Evolutionary conservation across 2,113 vertebrate species (phyloP), one percentile per base, ranked within the genome.

Genomic region (Hyperopisus bebe): DNA sequence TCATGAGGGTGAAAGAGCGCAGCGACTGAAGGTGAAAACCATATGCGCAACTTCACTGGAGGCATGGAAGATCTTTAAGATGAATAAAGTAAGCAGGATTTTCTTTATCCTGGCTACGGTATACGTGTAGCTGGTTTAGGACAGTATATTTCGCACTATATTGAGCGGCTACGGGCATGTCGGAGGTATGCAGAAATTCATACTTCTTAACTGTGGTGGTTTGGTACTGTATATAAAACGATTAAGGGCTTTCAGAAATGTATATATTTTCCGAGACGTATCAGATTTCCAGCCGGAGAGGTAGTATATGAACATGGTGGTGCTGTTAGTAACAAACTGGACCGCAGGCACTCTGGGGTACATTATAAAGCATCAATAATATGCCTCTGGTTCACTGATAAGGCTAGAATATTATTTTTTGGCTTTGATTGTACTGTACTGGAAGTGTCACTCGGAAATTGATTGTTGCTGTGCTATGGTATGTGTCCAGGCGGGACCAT

Each of bases 401-500:
- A 70, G 55, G 24, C 2, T 62, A n/a, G 21, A 62, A 62, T 62
- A 62, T n/a, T 5, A 51, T 70, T 27, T 4, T 70, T 70, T 70
- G 7, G 10, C 62, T 31, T 31, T 27, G 24, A 66, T 66, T 66
- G 62, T 31, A 9, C 24, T 62, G 55, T 21, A 66, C 58, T 66
- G 58, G n/a, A 9, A 66, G n/a, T 66, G 62, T 70, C 10, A 66
- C n/a, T 70, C 10, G 10, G n/a, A 70, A 70, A 31, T 31, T 11
- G n/a, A 10, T 27, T 70, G 62, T 70, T 70, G 55, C 27, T 70
- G 62, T 70, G 62, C n/a, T 11, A 31, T 13, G 62, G n/a, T 70
- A 13, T 70, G 10, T 70, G 27, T 58, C 62, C 84, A 89, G 87
- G 88, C 31, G 9, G n/a, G 13, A 53, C 44, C 89, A 96, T 96